phyloP scores from a whole-genome alignment of 2,797 vertebrate species.

The Scleropages formosus region DNA sequence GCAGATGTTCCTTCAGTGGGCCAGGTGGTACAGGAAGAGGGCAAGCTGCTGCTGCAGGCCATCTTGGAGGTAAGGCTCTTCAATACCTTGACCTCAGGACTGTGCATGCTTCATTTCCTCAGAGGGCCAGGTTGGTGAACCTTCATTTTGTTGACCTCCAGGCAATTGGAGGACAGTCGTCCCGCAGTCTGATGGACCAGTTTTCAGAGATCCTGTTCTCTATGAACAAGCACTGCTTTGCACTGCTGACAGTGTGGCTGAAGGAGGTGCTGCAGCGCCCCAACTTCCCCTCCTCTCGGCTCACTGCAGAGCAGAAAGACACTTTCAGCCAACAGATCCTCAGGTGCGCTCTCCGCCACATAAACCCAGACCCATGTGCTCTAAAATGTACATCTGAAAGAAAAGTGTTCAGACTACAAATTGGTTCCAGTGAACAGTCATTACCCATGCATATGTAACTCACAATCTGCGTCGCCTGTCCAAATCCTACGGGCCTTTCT shows the following conservation, averaged over 20 bases:
- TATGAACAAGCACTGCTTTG: constrained; percentile 96
- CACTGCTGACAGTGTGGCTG: constrained; percentile 87
- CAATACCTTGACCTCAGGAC: neutral
- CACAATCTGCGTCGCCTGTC: too few species aligned
- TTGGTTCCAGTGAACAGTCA: too few species aligned
- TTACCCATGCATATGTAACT: too few species aligned
- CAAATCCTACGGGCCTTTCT: too few species aligned
- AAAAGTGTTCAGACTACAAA: too few species aligned
- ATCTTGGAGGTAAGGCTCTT: constrained; percentile 84
- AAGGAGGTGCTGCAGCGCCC: constrained; percentile 91
- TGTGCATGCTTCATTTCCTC: neutral
- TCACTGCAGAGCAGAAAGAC: constrained; percentile 88
- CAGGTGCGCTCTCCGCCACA: constrained; percentile 65
- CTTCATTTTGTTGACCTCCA: constrained; percentile 49
- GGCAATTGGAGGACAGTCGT: constrained; percentile 92
- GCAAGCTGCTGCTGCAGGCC: constrained; percentile 86
- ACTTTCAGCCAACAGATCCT: constrained; percentile 96
- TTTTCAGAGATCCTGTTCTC: constrained; percentile 93
- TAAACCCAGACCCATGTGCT: too few species aligned
- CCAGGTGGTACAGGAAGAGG: constrained; percentile 86
- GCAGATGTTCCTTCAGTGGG: constrained; percentile 84
- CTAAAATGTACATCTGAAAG: too few species aligned
- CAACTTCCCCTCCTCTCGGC: constrained; percentile 85
- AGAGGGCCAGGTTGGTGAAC: neutral
- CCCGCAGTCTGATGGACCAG: constrained; percentile 95